Conservation (phyloP, 1,140 invertebrate genomes). For the Diabrotica virgifera region DNA sequence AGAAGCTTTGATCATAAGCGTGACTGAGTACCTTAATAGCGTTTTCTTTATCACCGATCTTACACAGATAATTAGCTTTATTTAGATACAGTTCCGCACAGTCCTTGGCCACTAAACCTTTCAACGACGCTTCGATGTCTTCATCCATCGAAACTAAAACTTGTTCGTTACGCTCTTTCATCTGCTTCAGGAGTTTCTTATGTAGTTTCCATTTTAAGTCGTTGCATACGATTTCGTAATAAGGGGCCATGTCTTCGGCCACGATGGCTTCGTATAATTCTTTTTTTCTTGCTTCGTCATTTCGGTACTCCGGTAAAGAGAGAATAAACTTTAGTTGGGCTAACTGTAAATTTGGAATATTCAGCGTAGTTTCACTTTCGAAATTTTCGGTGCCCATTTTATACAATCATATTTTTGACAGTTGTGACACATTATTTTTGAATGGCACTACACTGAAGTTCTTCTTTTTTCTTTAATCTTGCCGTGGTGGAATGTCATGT, state of each 20-base stretch:
- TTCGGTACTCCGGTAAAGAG: slow-evolving; percentile 61
- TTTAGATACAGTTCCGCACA: slow-evolving; percentile 76
- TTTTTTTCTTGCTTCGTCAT: slow-evolving; percentile 58
- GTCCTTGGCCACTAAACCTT: slow-evolving; percentile 87
- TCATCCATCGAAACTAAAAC: slow-evolving; percentile 79
- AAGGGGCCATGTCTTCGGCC: slow-evolving; percentile 89
- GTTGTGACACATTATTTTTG: background rate
- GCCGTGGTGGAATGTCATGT: too few species aligned
- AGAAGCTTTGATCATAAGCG: slow-evolving; percentile 87
- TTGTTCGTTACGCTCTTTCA: slow-evolving; percentile 80
- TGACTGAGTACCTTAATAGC: slow-evolving; percentile 70
- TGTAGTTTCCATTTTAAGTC: slow-evolving; percentile 78
- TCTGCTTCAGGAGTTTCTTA: slow-evolving; percentile 66
- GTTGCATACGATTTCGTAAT: slow-evolving; percentile 84
- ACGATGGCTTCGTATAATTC: slow-evolving; percentile 75
- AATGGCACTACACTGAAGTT: too few species aligned
- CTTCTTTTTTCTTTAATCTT: too few species aligned
- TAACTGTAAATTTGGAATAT: slow-evolving; percentile 32
- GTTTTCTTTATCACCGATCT: slow-evolving; percentile 88
- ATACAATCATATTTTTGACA: background rate
- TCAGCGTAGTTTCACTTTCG: slow-evolving; percentile 11
- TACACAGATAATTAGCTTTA: slow-evolving; percentile 92
- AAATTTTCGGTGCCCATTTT: background rate
- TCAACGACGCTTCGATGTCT: slow-evolving; percentile 86
- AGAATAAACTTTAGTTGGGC: slow-evolving; percentile 74